Conservation (phyloP, 2,113 vertebrate genomes). For the Malurus melanocephalus region DNA sequence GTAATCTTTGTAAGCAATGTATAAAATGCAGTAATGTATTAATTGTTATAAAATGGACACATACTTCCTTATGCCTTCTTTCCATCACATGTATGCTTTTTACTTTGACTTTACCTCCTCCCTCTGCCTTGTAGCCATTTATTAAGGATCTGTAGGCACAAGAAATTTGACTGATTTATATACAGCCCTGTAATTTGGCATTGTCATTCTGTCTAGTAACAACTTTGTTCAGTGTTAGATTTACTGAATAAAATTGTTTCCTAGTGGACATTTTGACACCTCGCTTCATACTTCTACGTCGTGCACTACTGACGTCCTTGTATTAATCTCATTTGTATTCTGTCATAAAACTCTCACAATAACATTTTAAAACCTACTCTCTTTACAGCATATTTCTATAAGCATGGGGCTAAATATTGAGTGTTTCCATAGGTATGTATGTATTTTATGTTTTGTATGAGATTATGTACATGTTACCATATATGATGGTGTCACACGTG, state of each 20-base stretch:
- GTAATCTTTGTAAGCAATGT: conserved; percentile 29
- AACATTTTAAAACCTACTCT: neutral
- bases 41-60: conserved; percentile 33
- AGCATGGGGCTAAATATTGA: neutral
- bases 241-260: conserved; percentile 51
- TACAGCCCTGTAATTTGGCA: conserved; percentile 53
- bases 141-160: conserved; percentile 26
- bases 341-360: conserved; percentile 8
- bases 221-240: conserved; percentile 48
- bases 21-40: conserved; percentile 33
- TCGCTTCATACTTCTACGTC: conserved; percentile 35
- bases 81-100: neutral
- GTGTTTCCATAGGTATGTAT: neutral
- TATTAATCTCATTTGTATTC: conserved; percentile 60
- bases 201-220: conserved; percentile 46
- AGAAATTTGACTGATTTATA: conserved; percentile 52
- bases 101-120: conserved; percentile 3
- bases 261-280: conserved; percentile 54
- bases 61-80: neutral
- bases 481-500: neutral
- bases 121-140: neutral
- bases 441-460: neutral
- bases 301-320: conserved; percentile 47
- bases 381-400: neutral
- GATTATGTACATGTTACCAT: neutral